phyloP scores from a whole-genome alignment of 2,888 invertebrate species.

The Caenorhabditis angaria region DNA sequence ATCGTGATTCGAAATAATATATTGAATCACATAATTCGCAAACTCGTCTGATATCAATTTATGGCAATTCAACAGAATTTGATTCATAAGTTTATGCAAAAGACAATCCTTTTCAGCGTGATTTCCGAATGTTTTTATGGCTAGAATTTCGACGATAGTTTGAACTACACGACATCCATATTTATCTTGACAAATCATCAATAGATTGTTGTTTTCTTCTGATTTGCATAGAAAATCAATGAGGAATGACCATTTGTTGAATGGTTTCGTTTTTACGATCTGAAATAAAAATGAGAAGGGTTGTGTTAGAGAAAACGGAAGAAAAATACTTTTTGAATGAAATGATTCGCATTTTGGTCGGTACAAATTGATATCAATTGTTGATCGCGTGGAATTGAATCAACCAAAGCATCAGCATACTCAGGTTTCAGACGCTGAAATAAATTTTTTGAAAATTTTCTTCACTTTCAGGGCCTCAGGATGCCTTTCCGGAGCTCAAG shows the following conservation, averaged over 20 bases:
- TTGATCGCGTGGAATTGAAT: conserved; percentile 14
- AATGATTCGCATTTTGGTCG: conserved; percentile 62
- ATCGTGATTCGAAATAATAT: conserved; percentile 51
- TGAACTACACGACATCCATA: conserved; percentile 60
- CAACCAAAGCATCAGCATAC: conserved; percentile 5
- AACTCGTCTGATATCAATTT: conserved; percentile 60
- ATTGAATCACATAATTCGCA: conserved; percentile 69
- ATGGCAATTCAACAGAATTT: conserved; percentile 36
- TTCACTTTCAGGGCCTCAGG: no score
- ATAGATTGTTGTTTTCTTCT: conserved; percentile 26
- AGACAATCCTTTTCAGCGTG: conserved; percentile 8
- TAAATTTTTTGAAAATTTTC: no score
- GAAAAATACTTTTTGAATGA: conserved; percentile 45
- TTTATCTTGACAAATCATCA: conserved; percentile 51
- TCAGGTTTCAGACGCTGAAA: conserved; percentile 23
- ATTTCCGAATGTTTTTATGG: neutral
- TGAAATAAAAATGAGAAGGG: neutral
- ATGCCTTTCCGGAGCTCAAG: no score
- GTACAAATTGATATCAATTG: conserved; percentile 31
- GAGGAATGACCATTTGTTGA: conserved; percentile 32
- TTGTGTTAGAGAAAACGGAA: neutral
- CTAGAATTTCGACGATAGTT: conserved; percentile 48
- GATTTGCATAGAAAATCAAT: conserved; percentile 21
- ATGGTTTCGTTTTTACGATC: conserved; percentile 29
- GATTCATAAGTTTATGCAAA: conserved; percentile 36